A percentile compares a stretch with the other conserved stretches of the same genome.
Evolutionary conservation across 2,888 invertebrate genomes (phyloP).

Genomic region (Drosophila neonasuta): DNA sequence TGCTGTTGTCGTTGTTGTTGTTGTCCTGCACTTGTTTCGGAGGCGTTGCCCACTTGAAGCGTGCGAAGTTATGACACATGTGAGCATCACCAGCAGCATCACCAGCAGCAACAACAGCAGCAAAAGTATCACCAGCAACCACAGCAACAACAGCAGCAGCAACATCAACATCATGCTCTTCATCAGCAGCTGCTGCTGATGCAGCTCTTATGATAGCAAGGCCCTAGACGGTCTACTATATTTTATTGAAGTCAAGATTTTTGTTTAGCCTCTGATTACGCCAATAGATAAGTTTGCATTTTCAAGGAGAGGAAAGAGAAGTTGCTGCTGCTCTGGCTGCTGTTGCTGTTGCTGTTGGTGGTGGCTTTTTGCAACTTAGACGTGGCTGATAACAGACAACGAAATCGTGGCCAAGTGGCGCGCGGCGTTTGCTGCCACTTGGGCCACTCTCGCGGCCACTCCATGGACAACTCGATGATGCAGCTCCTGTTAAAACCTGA

Average conservation of each 20-base stretch:
- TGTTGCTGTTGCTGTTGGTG: not conserved
- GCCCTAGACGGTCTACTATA: not conserved
- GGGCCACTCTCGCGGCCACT: conserved; percentile 62
- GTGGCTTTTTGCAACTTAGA: conserved; percentile 28
- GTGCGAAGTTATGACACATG: conserved; percentile 50
- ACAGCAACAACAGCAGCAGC: conserved; percentile 1
- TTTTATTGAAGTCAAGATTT: conserved; percentile 53
- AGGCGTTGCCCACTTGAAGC: conserved; percentile 66
- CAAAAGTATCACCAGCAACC: conserved; percentile 28
- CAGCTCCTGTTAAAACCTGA: conserved; percentile 25
- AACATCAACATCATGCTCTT: too few species aligned
- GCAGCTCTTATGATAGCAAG: conserved; percentile 49
- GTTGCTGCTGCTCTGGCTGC: not conserved
- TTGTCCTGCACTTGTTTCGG: conserved; percentile 59
- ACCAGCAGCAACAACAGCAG: conserved; percentile 15
- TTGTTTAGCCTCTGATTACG: conserved; percentile 56
- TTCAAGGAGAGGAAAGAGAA: not conserved
- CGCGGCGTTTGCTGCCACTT: conserved; percentile 36
- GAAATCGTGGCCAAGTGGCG: conserved; percentile 71
- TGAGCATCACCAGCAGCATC: conserved; percentile 52
- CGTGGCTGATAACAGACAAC: conserved; percentile 60
- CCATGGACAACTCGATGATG: conserved; percentile 48
- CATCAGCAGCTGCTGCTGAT: conserved; percentile 44
- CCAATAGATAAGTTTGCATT: conserved; percentile 52
- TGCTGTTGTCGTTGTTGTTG: conserved; percentile 12